Conservation (phyloP, 37 sponge, comb jelly and placozoan genomes). For the Spongia lamella region DNA sequence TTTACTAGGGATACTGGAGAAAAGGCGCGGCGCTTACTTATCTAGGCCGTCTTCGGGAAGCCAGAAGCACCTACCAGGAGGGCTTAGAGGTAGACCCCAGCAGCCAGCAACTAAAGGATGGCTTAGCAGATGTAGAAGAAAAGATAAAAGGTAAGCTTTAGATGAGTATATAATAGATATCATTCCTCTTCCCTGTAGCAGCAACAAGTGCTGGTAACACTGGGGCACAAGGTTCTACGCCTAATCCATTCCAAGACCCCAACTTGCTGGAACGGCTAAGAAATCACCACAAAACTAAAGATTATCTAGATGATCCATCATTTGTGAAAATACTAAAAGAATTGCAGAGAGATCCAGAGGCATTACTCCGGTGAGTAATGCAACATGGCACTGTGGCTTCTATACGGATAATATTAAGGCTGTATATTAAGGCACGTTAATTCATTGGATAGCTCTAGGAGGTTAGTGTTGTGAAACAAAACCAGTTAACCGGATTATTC, state of each 20-base stretch:
- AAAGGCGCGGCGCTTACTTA: conserved; percentile 51
- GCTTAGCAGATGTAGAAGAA: conserved; percentile 41
- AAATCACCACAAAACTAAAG: conserved; percentile 44
- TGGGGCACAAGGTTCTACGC: too few species aligned
- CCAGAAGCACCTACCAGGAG: conserved; percentile 42
- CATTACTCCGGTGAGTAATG: conserved; percentile 11
- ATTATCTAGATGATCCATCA: conserved; percentile 53
- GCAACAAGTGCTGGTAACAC: too few species aligned
- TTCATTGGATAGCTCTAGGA: too few species aligned
- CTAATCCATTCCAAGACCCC: conserved; percentile 67
- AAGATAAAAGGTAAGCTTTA: too few species aligned
- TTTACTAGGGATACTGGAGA: conserved; percentile 70
- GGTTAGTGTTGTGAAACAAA: too few species aligned
- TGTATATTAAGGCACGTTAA: too few species aligned
- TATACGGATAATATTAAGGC: too few species aligned
- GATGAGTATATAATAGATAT: too few species aligned
- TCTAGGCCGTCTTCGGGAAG: conserved; percentile 38
- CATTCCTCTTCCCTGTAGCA: too few species aligned
- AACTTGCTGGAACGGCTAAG: conserved; percentile 34
- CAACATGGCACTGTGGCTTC: too few species aligned
- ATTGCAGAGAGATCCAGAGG: conserved; percentile 18
- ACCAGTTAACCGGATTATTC: too few species aligned
- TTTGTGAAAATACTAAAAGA: conserved; percentile 49
- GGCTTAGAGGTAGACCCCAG: conserved; percentile 64
- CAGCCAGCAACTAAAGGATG: conserved; percentile 56